Conservation (phyloP, 1,140 invertebrate species). For the Drosophila tristis region DNA sequence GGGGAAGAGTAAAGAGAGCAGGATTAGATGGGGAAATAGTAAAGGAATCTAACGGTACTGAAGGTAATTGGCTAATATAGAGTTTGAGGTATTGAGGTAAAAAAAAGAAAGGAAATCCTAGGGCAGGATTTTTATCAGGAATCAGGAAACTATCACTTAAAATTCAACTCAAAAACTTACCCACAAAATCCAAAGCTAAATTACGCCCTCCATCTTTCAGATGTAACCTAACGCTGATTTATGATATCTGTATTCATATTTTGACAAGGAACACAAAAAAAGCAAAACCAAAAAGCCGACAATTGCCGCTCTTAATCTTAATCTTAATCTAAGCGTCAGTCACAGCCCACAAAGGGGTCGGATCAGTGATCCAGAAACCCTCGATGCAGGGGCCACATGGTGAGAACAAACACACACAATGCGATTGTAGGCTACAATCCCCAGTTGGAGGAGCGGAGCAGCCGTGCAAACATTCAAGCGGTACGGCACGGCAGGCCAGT, state of each 20-base stretch:
- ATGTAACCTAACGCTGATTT: conserved; percentile 25
- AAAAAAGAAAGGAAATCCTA: too few species aligned
- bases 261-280: conserved; percentile 36
- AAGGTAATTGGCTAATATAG: too few species aligned
- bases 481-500: conserved; percentile 9
- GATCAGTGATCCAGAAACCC: conserved; percentile 49
- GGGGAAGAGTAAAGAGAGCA: too few species aligned
- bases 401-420: conserved; percentile 40
- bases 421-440: conserved; percentile 31
- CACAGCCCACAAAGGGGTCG: conserved; percentile 11
- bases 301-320: conserved; percentile 63
- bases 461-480: conserved; percentile 63
- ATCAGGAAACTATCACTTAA: too few species aligned
- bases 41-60: too few species aligned
- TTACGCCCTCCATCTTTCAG: not conserved
- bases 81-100: too few species aligned
- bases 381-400: conserved; percentile 37
- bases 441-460: conserved; percentile 32
- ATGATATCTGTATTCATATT: conserved; percentile 33
- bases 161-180: too few species aligned
- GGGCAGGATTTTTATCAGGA: too few species aligned
- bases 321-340: conserved; percentile 76
- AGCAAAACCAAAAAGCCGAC: conserved; percentile 27
- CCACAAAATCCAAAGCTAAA: too few species aligned
- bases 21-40: not conserved